Evolutionary conservation across 2,888 invertebrate genomes (phyloP).

Genomic region (Tetrapedia diversipes): DNA sequence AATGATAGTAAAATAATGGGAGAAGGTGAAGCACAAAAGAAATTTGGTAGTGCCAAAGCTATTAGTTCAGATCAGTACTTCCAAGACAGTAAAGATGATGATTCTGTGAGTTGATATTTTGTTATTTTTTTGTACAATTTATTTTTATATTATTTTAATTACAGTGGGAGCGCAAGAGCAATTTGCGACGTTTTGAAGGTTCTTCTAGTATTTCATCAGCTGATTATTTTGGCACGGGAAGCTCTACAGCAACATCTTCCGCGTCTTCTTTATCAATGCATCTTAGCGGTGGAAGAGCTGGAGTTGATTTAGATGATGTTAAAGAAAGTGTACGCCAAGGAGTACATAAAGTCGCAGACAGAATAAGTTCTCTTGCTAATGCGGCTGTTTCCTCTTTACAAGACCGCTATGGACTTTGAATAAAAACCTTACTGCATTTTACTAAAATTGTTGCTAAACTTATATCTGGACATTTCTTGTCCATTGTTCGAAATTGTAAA

Average conservation of each 20-base stretch:
- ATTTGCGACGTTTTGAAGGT: slow-evolving; percentile 93
- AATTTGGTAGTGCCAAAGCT: slow-evolving; percentile 98
- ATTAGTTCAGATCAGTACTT: slow-evolving; percentile 99
- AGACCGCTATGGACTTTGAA: slow-evolving; percentile 84
- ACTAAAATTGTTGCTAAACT: slow-evolving; percentile 72
- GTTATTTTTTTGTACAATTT: neutral
- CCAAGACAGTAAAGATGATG: slow-evolving; percentile 87
- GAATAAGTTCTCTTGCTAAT: slow-evolving; percentile 96
- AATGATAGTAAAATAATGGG: slow-evolving; percentile 72
- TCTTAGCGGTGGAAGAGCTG: slow-evolving; percentile 72
- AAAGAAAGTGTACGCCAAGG: slow-evolving; percentile 98
- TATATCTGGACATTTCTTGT: slow-evolving; percentile 69
- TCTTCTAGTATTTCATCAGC: slow-evolving; percentile 97
- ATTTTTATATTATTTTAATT: slow-evolving; percentile 37
- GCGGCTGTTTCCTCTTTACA: slow-evolving; percentile 97
- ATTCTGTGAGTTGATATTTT: slow-evolving; percentile 81
- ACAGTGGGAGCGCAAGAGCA: slow-evolving; percentile 85
- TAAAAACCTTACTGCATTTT: slow-evolving; percentile 64
- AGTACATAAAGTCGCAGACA: slow-evolving; percentile 98
- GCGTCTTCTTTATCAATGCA: slow-evolving; percentile 78
- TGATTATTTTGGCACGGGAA: slow-evolving; percentile 93
- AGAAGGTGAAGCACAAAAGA: slow-evolving; percentile 94
- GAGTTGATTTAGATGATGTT: slow-evolving; percentile 94
- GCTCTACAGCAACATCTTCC: slow-evolving; percentile 77
- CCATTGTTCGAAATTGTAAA: slow-evolving; percentile 78